Evolutionary conservation across 2,797 vertebrate species (phyloP), one percentile per base, ranked within the genome.

Genomic region (Halcyon leucocephala): DNA sequence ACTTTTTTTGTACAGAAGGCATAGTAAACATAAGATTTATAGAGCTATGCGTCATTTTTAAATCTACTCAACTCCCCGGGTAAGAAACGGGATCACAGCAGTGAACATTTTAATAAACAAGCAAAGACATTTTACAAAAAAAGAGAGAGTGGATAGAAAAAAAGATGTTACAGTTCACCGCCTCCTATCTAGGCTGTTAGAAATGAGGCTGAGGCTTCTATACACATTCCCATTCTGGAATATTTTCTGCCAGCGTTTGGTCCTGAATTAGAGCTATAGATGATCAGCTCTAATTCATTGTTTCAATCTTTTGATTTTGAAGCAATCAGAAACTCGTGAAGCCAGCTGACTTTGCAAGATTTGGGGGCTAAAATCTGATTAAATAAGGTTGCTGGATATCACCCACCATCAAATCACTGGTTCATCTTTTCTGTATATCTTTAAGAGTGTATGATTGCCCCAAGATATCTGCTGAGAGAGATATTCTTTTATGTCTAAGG

Each of bases 41-140:
- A 86, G 48, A 85, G 55, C 66, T 91, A 41, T 67, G 91, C 92
- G 94, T 95, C 90, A 65, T 92, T 74, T 91, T 92, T 94, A 94
- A 96, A 94, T 77, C 70, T 86, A 90, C 86, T 95, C 85, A 67
- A 8, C 77, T 95, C 71, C 33, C 80, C 0, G 44, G 57, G 80
- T 94, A 71, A 95, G 95, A 95, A 96, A 70, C 28, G 7, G 73
- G 78, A 96, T 94, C 91, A 86, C 93, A 95, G 80, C 85, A 89
- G 96, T 86, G 81, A 95, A 80, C 73, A 85, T 93, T 95, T 96
- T 96, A 94, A 96, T 95, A 97, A 95, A 95, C 77, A 95, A 96
- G 90, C 73, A 82, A 88, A 90, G 54, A 70, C 35, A 66, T 76
- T 91, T 86, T 61, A 49, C 18, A 61, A 89, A 93, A 92, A 70